Evolutionary conservation across 2,888 invertebrate species (phyloP).

Genomic region (Dexiosoma caninum): DNA sequence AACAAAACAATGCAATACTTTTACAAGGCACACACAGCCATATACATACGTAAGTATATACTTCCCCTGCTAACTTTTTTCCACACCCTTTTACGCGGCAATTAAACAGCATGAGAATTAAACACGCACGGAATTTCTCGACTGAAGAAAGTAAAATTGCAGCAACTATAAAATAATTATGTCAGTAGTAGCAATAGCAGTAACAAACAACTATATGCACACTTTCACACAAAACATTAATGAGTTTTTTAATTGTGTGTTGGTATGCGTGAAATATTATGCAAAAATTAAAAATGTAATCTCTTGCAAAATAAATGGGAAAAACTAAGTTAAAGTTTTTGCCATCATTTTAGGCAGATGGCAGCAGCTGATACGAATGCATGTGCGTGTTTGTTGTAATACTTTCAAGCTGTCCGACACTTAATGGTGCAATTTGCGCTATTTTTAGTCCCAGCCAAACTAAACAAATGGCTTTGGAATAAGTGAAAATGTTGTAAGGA

Average conservation of each 20-base stretch:
- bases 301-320: neutral
- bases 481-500: too few relatives aligned
- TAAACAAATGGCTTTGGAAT: too few relatives aligned
- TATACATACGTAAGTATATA: neutral
- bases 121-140: neutral
- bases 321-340: constrained; percentile 18
- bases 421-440: neutral
- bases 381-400: neutral
- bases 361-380: neutral
- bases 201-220: neutral
- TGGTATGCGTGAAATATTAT: constrained; percentile 1
- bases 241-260: neutral
- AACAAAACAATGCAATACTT: neutral
- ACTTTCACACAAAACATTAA: neutral
- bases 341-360: neutral
- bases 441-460: neutral
- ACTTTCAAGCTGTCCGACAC: neutral
- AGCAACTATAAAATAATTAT: constrained; percentile 30
- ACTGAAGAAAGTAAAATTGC: constrained; percentile 2
- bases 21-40: neutral
- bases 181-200: constrained; percentile 11
- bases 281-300: constrained; percentile 16
- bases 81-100: constrained; percentile 7
- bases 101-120: neutral
- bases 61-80: neutral